A percentile compares a stretch with the other conserved stretches of the same genome.
Evolutionary conservation across 1,140 invertebrate species (phyloP).

Genomic region (Drosophila ohnishii): DNA sequence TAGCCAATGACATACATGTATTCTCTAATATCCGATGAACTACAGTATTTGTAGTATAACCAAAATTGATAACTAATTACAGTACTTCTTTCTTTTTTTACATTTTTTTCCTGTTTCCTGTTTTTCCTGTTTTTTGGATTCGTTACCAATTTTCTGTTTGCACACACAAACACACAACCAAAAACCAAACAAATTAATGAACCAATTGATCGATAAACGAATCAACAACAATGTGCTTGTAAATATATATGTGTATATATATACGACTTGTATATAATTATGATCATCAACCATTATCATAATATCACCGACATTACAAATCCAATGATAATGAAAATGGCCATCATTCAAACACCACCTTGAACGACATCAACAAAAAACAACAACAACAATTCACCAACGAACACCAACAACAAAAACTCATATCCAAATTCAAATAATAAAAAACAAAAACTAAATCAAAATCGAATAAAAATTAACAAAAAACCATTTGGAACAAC

Average conservation of each 20-base stretch:
- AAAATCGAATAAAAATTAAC: slow-evolving; percentile 21
- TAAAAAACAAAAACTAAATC: slow-evolving; percentile 24
- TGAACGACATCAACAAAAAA: slow-evolving; percentile 37
- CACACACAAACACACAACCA: slow-evolving; percentile 42
- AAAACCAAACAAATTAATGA: slow-evolving; percentile 59
- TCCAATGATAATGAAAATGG: slow-evolving; percentile 38
- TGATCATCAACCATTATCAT: slow-evolving; percentile 39
- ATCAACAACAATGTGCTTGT: slow-evolving; percentile 57
- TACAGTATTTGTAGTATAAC: slow-evolving; percentile 34
- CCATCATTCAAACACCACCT: slow-evolving; percentile 38
- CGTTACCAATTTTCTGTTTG: slow-evolving; percentile 69
- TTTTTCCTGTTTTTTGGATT: slow-evolving; percentile 74
- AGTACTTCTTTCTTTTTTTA: slow-evolving; percentile 63
- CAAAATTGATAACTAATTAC: slow-evolving; percentile 62
- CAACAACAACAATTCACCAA: slow-evolving; percentile 43
- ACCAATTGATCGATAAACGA: slow-evolving; percentile 42
- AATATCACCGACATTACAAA: slow-evolving; percentile 29
- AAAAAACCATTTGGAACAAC: slow-evolving; percentile 43
- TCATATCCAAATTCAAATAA: slow-evolving; percentile 32
- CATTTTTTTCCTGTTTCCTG: slow-evolving; percentile 38
- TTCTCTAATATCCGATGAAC: slow-evolving; percentile 45
- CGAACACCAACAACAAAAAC: slow-evolving; percentile 40
- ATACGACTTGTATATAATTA: slow-evolving; percentile 35
- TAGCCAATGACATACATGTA: slow-evolving; percentile 27
- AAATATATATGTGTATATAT: slow-evolving; percentile 55